A percentile compares a stretch with the other conserved stretches of the same genome.
phyloP scores from a whole-genome alignment of 2,797 vertebrate genomes.

The Artibeus lituratus region DNA sequence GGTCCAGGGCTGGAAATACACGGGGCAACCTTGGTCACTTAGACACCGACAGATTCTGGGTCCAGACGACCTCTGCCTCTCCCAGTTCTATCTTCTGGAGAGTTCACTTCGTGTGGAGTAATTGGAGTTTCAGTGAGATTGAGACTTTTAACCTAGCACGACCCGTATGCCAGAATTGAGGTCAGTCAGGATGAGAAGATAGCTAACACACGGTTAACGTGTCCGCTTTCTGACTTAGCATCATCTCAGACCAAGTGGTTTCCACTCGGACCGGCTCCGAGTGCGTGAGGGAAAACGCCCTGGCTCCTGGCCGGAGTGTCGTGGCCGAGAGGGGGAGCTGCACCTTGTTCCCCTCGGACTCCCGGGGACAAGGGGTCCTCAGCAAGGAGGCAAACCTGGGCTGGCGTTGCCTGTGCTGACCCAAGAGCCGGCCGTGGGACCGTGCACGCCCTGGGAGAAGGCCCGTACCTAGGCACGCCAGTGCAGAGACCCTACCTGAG shows the following conservation, averaged over 20 bases:
- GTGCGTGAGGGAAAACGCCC: background rate
- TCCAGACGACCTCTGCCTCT: background rate
- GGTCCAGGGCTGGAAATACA: background rate
- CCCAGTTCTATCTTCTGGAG: background rate
- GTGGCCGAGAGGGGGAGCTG: background rate
- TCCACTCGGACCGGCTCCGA: background rate
- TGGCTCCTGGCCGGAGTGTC: background rate
- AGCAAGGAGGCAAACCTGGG: background rate
- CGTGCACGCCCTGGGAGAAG: background rate
- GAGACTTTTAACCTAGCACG: background rate
- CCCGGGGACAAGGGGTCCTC: background rate
- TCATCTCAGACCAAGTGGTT: background rate
- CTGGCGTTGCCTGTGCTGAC: rapidly evolving
- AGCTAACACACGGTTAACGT: background rate
- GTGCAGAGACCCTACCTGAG: background rate
- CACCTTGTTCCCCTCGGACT: background rate
- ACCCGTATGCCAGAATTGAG: background rate
- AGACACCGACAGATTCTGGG: background rate
- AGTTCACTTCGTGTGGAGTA: background rate
- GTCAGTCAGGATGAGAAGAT: background rate
- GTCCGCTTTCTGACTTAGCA: background rate
- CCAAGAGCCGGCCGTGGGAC: background rate
- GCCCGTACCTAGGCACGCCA: rapidly evolving
- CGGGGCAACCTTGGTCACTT: background rate
- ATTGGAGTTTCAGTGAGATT: background rate